Percentiles rank a stretch among this genome's conserved stretches.
Conservation (phyloP, 2,113 vertebrate genomes). For the Paramormyrops kingsleyae region DNA sequence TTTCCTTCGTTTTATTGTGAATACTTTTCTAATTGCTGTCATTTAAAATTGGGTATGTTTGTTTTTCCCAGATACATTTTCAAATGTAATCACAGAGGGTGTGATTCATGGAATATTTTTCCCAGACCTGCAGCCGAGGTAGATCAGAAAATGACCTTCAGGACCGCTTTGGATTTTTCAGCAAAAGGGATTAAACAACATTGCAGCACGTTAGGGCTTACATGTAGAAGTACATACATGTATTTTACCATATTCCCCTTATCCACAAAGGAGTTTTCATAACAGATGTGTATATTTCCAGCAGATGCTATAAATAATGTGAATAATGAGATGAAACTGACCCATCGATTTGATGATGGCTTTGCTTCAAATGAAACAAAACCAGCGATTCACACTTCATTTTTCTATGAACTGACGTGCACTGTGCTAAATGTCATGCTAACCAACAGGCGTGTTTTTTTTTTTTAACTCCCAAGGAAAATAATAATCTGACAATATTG, state of each 20-base stretch:
- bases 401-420: constrained; percentile 1
- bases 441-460: too few species aligned
- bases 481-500: neutral
- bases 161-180: neutral
- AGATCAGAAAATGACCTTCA: constrained; percentile 32
- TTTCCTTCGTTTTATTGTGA: neutral
- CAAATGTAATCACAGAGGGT: constrained; percentile 67
- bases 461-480: neutral
- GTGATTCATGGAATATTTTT: constrained; percentile 67
- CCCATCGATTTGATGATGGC: neutral
- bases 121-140: constrained; percentile 62
- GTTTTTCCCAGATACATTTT: constrained; percentile 47
- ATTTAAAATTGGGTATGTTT: neutral
- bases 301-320: neutral
- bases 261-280: neutral
- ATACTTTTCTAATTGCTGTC: neutral
- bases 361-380: neutral
- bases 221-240: neutral
- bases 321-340: neutral
- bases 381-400: neutral
- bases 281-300: neutral
- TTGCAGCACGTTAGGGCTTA: neutral
- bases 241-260: neutral
- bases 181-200: constrained; percentile 17
- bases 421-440: constrained; percentile 6